Percentiles rank a stretch among this genome's conserved stretches.
These are phyloP conservation scores for Danio choprae DNA, from an alignment of 2,797 vertebrate species.

Conservation along the genomic window DNA sequence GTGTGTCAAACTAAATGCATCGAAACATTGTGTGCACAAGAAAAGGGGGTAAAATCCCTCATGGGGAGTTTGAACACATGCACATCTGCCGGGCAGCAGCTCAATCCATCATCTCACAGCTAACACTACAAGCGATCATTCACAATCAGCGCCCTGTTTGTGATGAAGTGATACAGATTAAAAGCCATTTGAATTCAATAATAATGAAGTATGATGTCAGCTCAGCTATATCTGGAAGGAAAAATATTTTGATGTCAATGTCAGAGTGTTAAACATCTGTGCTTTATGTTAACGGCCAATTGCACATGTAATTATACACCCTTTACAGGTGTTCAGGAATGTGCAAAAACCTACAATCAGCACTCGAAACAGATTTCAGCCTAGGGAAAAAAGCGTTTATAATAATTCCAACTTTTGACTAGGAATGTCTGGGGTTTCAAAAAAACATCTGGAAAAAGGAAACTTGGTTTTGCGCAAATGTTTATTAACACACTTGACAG, in stretches of 20 bases:
- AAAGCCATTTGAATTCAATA: not conserved
- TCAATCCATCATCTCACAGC: slow-evolving; percentile 20
- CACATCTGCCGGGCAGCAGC: slow-evolving; percentile 18
- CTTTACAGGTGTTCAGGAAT: slow-evolving; percentile 77
- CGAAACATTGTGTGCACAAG: not conserved
- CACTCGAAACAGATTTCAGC: slow-evolving; percentile 72
- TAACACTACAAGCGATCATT: slow-evolving; percentile 38
- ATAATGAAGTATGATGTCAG: not conserved
- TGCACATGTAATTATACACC: slow-evolving; percentile 75
- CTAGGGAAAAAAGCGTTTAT: slow-evolving; percentile 72
- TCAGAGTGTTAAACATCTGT: slow-evolving; percentile 56
- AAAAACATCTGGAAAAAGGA: slow-evolving; percentile 76
- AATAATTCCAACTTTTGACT: slow-evolving; percentile 72
- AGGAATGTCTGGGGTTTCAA: slow-evolving; percentile 75
- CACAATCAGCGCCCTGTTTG: slow-evolving; percentile 32
- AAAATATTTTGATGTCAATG: slow-evolving; percentile 44
- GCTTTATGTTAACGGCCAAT: slow-evolving; percentile 64
- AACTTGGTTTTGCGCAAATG: slow-evolving; percentile 33
- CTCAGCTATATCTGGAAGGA: not conserved
- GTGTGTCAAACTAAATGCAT: not conserved
- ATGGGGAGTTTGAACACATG: not conserved
- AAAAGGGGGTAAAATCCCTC: not conserved
- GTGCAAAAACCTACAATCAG: slow-evolving; percentile 77
- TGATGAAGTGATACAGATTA: not conserved
- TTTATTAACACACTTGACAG: slow-evolving; percentile 67